These are phyloP conservation scores for Psittacula echo DNA, from an alignment of 2,797 vertebrate genomes.

Conservation along the genomic window DNA sequence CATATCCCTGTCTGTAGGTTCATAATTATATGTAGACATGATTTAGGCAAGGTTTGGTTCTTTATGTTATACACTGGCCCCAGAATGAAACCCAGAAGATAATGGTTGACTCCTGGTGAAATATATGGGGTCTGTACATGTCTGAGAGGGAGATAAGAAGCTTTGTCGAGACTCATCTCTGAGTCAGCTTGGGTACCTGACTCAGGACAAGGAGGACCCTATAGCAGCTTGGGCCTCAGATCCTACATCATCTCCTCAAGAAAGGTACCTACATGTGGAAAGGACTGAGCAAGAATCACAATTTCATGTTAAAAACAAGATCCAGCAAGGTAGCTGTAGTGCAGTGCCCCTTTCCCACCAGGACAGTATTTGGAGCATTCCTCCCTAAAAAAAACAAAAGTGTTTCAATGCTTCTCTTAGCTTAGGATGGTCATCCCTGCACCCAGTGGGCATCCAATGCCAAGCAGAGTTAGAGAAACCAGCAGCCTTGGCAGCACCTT, in stretches of 20 bases:
- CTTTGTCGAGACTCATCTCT: neutral
- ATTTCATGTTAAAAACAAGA: neutral
- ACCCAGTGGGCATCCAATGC: accelerated
- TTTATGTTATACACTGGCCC: neutral
- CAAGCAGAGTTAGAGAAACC: neutral
- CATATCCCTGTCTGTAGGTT: neutral
- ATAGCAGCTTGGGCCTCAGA: neutral
- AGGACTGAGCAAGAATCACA: neutral
- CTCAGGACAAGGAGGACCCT: neutral
- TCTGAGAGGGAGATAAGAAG: neutral
- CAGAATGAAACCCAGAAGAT: neutral
- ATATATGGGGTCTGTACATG: neutral
- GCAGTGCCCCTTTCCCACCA: neutral
- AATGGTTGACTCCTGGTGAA: neutral
- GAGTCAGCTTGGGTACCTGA: neutral
- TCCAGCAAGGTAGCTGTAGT: neutral
- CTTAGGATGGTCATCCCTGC: neutral
- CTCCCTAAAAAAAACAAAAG: neutral
- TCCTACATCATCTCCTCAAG: neutral
- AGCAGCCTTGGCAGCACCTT: neutral
- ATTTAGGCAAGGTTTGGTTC: neutral
- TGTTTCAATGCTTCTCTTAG: neutral
- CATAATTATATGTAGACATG: neutral
- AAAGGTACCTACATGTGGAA: neutral
- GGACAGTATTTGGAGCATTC: neutral